Evolutionary conservation across 2,797 vertebrate genomes (phyloP).

Genomic region (Leuciscus waleckii): DNA sequence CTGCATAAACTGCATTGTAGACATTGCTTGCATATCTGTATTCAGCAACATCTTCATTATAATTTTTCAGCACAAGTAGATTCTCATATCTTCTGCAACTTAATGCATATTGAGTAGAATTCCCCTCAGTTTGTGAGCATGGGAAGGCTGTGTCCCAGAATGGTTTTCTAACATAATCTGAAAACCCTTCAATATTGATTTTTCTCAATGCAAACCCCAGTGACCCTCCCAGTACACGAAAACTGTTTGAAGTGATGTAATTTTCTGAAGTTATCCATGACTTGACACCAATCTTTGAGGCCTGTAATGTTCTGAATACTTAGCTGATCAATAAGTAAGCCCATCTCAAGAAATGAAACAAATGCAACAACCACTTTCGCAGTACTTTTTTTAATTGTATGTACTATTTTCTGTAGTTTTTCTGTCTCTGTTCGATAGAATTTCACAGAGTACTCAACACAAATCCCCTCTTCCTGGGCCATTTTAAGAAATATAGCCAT

Average conservation of each 20-base stretch:
- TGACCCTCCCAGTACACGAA: constrained; percentile 72
- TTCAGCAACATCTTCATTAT: constrained; percentile 71
- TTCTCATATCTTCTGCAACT: constrained; percentile 66
- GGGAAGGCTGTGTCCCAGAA: constrained; percentile 73
- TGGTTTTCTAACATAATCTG: constrained; percentile 68
- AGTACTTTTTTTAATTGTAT: constrained; percentile 59
- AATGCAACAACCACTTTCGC: constrained; percentile 76
- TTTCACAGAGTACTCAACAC: constrained; percentile 75
- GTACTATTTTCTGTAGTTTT: constrained; percentile 48
- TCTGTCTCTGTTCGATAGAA: constrained; percentile 72
- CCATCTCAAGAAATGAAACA: constrained; percentile 75
- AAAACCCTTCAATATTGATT: constrained; percentile 69
- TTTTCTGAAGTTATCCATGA: constrained; percentile 78
- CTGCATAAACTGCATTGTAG: constrained; percentile 78
- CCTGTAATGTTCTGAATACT: constrained; percentile 72
- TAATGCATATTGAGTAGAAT: background rate
- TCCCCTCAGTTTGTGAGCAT: constrained; percentile 54
- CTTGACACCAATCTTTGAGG: constrained; percentile 76
- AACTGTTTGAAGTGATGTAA: constrained; percentile 72
- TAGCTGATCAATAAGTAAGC: constrained; percentile 72
- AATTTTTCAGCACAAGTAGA: constrained; percentile 63
- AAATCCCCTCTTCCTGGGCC: constrained; percentile 74
- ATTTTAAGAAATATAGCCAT: constrained; percentile 77
- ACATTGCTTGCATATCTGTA: constrained; percentile 75
- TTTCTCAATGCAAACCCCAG: constrained; percentile 77